phyloP scores from a whole-genome alignment of 35 echinoderm and acorn worm species.

The Acanthaster planci region DNA sequence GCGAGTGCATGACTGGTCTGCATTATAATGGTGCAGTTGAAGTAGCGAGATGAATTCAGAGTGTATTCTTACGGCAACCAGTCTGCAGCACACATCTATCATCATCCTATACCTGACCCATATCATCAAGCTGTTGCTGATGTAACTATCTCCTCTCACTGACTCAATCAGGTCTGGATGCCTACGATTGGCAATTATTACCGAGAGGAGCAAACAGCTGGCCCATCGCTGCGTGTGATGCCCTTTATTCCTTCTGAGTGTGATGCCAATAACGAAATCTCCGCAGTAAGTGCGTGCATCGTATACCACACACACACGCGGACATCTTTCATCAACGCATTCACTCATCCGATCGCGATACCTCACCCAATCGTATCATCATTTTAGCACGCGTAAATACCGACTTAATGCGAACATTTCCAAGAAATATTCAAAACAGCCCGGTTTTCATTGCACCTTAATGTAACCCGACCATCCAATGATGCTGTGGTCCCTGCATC shows the following conservation, averaged over 20 bases:
- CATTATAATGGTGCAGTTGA: not conserved
- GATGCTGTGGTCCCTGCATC: not conserved
- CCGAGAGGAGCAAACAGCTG: constrained; percentile 2
- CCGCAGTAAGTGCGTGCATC: not conserved
- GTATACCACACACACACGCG: not conserved
- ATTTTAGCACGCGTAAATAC: not conserved
- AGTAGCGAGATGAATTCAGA: not conserved
- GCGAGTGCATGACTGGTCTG: constrained; percentile 7
- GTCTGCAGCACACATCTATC: not conserved
- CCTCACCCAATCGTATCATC: not conserved
- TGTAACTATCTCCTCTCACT: not conserved
- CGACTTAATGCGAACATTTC: not conserved
- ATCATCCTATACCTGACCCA: not conserved
- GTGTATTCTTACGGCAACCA: not conserved
- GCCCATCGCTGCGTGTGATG: not conserved
- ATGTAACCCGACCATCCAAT: not conserved
- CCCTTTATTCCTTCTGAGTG: not conserved
- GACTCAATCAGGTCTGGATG: not conserved
- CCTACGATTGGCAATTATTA: not conserved
- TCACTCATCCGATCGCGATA: not conserved
- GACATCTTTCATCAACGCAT: not conserved
- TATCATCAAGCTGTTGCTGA: constrained; percentile 14
- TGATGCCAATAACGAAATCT: not conserved
- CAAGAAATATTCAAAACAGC: not conserved
- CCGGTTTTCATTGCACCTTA: not conserved